Evolutionary conservation across 2,797 vertebrate genomes (phyloP), one percentile per base, ranked within the genome.

Genomic region (Harpagifer antarcticus): DNA sequence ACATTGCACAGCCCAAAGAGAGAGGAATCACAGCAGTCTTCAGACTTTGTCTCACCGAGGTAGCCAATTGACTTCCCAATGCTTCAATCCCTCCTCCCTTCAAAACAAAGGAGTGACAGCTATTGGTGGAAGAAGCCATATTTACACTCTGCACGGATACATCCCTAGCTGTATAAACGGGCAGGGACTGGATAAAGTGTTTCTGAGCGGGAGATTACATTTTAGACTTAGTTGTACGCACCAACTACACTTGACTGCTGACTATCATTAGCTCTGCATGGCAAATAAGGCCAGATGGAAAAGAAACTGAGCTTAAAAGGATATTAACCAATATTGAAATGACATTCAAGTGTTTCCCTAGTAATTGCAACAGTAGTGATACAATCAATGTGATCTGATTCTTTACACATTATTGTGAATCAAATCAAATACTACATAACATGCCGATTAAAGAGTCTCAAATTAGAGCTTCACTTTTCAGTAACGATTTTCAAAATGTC

Each of bases 61-160:
- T 63, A 91, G 91, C 92, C 93, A 94, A 93, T 71, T 94, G 90
- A 94, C 89, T 91, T 94, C 94, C 91, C 92, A 94, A 76, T 91
- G 88, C 91, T 94, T 94, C 92, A 93, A 89, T 90, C 94, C 94
- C 82, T 94, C 93, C 90, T 95, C 93, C 94, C 94, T 95, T 95
- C 74, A 91, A 92, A 91, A 94, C 82, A 92, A 87, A 93, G 86
- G 71, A 88, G 89, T 42, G 20, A 91, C 78, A 90, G 79, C 84
- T 86, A 86, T 91, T 89, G 86, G 70, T 88, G 76, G 78, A 72
- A 4, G 47, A 81, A 68, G 77, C 75, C 78, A 61, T 69, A 75
- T 79, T 79, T 79, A 83, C 62, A 86, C 65, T 75, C 64, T 75
- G 70, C 62, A 82, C 66, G 68, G 45, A 86, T 47, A 83, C 47